Percentiles rank a stretch among this genome's conserved stretches.
Evolutionary conservation across 1,140 invertebrate genomes (phyloP).

Genomic region (Lucilia cuprina): DNA sequence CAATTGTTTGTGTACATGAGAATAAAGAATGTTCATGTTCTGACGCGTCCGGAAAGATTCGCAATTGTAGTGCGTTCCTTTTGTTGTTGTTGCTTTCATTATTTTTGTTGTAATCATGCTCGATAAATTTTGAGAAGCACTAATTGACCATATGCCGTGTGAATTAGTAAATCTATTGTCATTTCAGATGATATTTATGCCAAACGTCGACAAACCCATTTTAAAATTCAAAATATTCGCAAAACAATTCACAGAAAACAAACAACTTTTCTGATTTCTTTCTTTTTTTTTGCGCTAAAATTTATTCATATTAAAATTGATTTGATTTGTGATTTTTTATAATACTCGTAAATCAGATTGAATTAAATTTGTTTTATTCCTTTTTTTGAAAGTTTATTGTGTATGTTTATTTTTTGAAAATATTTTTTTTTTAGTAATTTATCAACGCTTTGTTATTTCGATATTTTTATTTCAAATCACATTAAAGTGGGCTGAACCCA

Average conservation of each 20-base stretch:
- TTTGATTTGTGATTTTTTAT: conserved; percentile 29
- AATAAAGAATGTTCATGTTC: conserved; percentile 9
- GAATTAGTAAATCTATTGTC: conserved; percentile 19
- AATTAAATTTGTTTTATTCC: conserved; percentile 5
- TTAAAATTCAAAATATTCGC: background rate
- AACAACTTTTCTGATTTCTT: background rate
- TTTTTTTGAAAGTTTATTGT: conserved; percentile 12
- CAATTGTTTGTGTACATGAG: background rate
- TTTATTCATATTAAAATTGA: conserved; percentile 22
- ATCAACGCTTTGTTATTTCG: background rate
- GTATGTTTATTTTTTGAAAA: conserved; percentile 4
- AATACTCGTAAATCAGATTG: background rate
- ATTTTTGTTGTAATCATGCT: background rate
- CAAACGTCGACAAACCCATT: background rate
- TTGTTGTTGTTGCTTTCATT: background rate
- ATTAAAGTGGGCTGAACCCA: conserved; percentile 24
- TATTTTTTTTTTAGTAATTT: background rate
- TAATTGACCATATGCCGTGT: conserved; percentile 35
- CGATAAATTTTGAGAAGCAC: conserved; percentile 10
- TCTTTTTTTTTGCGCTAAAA: background rate
- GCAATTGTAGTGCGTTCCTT: background rate
- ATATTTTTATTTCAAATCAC: background rate
- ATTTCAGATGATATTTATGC: conserved; percentile 19
- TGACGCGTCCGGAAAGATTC: conserved; percentile 17
- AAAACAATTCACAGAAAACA: background rate